Evolutionary conservation across 37 sponge, comb jelly and placozoan genomes (phyloP), one percentile per base, ranked within the genome.

Genomic region (Lycopodina hypogea): DNA sequence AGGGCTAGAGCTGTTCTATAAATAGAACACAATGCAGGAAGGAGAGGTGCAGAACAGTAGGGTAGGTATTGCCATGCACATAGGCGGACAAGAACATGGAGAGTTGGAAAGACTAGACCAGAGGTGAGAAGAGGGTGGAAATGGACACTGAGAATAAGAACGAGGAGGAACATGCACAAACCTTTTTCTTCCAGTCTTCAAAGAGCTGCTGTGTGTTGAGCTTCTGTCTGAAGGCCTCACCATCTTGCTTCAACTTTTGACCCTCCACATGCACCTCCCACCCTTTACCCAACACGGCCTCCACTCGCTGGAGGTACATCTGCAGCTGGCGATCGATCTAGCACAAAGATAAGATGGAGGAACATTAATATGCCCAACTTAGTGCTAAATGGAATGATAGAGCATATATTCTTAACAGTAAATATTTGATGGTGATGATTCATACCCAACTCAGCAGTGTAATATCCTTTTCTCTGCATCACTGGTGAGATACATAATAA

Each of bases 191-290:
- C 83, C 83, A 83, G 66, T 83, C 83, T 15, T 83, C 83, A 74
- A 75, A 83, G 40, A 83, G 58, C 67, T 75, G 92, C 74, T 93
- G 89, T 0, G 99, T 86, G 89, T 97, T 97, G 62, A 97, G 78
- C 67, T 97, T 97, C 83, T 88, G 89, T 50, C 90, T 64, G 76
- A 97, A 97, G 26, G 87, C 81, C 71, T 97, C 99, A 36, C 99
- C 96, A 75, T 97, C 99, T 42, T 84, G 81, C 73, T 95, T 97
- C 76, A 97, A 88, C 79, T 93, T 82, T 71, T 90, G 93, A 6
- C 99, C 99, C 65, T 97, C 99, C 18, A 93, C 85, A 60, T 97
- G 93, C 11, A 72, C 80, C 75, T 95, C 94, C 99, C 99, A 97
- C 18, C 84, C 91, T 48, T 86, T 81, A 19, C 99, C 99, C 59